Conservation (phyloP, 2,113 vertebrate genomes). For the Indicator maculatus region DNA sequence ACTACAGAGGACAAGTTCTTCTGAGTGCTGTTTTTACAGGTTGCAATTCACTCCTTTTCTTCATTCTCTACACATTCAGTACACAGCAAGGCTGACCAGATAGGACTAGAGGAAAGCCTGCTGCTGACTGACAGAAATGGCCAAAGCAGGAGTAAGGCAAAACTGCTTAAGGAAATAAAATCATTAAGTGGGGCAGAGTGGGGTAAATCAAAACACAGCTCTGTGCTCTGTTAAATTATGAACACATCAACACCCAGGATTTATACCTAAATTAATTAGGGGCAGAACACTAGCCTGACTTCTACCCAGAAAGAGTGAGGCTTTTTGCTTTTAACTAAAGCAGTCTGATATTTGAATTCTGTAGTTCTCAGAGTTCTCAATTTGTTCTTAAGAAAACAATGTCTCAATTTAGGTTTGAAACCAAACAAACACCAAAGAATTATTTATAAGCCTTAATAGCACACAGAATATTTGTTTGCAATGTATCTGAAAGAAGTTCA, state of each 20-base stretch:
- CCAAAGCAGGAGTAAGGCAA: background rate
- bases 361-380: background rate
- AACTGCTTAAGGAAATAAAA: background rate
- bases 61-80: background rate
- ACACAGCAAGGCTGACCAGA: background rate
- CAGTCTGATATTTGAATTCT: background rate
- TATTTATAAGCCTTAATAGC: background rate
- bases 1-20: background rate
- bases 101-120: background rate
- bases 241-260: background rate
- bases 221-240: background rate
- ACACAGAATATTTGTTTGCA: background rate
- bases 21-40: background rate
- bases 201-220: background rate
- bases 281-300: background rate
- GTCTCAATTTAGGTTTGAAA: background rate
- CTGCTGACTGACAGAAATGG: background rate
- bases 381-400: constrained; percentile 16
- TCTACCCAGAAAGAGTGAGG: background rate
- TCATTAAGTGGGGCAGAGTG: background rate
- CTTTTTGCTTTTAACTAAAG: background rate
- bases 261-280: background rate
- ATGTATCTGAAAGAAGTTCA: background rate
- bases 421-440: background rate
- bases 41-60: background rate